Evolutionary conservation across 2,888 invertebrate genomes (phyloP).

Genomic region (Steinernema carpocapsae): DNA sequence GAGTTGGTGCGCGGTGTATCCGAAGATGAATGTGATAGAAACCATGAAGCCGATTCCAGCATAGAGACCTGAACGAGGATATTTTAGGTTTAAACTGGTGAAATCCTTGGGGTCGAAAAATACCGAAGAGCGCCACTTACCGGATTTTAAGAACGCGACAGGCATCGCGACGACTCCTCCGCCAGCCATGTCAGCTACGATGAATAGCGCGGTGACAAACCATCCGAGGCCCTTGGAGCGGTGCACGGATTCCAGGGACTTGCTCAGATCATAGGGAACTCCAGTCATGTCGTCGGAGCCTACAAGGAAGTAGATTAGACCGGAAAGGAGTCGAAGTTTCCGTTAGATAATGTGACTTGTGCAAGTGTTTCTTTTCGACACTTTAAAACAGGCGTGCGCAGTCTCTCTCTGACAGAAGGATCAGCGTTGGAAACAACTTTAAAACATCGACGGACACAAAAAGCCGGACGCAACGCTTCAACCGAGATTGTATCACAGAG

Average conservation of each 20-base stretch:
- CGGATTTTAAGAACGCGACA: slow-evolving; percentile 62
- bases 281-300: slow-evolving; percentile 17
- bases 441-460: neutral
- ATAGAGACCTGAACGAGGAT: slow-evolving; percentile 44
- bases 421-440: neutral
- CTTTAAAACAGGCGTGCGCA: neutral
- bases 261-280: slow-evolving; percentile 7
- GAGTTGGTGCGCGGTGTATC: slow-evolving; percentile 66
- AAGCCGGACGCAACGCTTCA: neutral
- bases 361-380: neutral
- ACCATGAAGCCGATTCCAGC: slow-evolving; percentile 56
- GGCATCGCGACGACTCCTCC: slow-evolving; percentile 69
- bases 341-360: neutral
- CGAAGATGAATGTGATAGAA: slow-evolving; percentile 57
- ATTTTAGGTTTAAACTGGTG: too few species aligned
- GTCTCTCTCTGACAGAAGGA: neutral
- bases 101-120: neutral
- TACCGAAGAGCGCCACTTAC: slow-evolving; percentile 37
- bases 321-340: neutral
- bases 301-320: neutral
- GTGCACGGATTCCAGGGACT: slow-evolving; percentile 29
- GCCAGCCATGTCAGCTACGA: slow-evolving; percentile 68
- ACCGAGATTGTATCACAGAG: neutral
- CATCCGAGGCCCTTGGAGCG: slow-evolving; percentile 47
- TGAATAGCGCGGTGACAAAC: slow-evolving; percentile 59